Percentiles rank a stretch among this genome's conserved stretches.
Conservation (phyloP, 2,797 vertebrate species). For the Pygocentrus nattereri region DNA sequence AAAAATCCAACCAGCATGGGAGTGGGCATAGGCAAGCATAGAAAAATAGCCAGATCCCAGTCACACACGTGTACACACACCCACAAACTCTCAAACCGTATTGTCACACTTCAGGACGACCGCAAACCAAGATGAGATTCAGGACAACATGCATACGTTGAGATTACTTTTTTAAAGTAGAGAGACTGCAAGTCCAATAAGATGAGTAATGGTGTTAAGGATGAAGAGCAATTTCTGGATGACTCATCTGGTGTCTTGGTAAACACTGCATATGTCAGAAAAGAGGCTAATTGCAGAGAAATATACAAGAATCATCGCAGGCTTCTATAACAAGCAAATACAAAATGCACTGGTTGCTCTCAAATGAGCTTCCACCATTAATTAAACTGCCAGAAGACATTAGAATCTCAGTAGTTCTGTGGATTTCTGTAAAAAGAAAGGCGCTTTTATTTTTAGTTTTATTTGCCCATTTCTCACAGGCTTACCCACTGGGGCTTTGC, state of each 20-base stretch:
- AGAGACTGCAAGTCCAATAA: conserved; percentile 3
- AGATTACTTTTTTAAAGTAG: background rate
- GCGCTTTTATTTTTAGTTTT: conserved; percentile 11
- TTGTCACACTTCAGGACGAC: background rate
- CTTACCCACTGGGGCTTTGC: background rate
- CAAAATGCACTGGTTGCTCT: conserved; percentile 13
- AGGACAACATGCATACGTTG: background rate
- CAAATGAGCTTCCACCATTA: conserved; percentile 22
- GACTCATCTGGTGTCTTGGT: conserved; percentile 16
- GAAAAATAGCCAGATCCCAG: background rate
- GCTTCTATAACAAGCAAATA: conserved; percentile 21
- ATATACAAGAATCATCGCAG: conserved; percentile 8
- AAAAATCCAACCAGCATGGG: background rate
- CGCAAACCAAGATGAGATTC: background rate
- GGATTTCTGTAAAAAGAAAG: background rate
- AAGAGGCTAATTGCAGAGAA: conserved; percentile 22
- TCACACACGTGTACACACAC: conserved; percentile 40
- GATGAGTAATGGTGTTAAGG: conserved; percentile 73
- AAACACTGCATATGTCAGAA: conserved; percentile 28
- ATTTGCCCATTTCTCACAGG: background rate
- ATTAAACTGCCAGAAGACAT: conserved; percentile 14
- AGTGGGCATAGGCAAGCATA: background rate
- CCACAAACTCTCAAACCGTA: conserved; percentile 57
- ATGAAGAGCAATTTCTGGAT: background rate
- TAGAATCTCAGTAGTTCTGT: conserved; percentile 10